A percentile compares a stretch with the other conserved stretches of the same genome.
These are phyloP conservation scores for honey bee (Apis mellifera) DNA, from an alignment of 1,140 invertebrate genomes.

Conservation along the genomic window DNA sequence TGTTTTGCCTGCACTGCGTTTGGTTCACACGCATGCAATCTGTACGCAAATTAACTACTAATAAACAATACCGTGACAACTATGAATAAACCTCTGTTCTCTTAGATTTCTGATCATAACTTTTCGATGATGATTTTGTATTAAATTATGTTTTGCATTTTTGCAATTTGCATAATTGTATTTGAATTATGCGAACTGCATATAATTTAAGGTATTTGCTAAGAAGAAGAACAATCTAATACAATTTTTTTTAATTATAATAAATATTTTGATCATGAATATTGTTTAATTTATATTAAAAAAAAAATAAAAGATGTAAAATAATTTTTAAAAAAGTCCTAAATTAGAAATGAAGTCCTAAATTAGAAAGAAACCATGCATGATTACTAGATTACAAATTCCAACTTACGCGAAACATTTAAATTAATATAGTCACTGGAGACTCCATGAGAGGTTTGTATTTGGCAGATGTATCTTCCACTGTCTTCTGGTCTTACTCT, in stretches of 20 bases:
- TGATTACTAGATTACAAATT: too few species aligned
- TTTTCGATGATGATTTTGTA: conserved; percentile 41
- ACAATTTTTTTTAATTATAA: not conserved
- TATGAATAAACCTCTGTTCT: conserved; percentile 52
- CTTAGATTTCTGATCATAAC: not conserved
- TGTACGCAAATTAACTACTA: conserved; percentile 79
- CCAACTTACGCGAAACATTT: conserved; percentile 86
- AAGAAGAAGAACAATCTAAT: not conserved
- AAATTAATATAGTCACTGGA: conserved; percentile 86
- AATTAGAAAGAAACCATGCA: not conserved
- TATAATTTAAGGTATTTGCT: not conserved
- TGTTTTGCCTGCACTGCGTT: conserved; percentile 75
- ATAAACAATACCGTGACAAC: conserved; percentile 76
- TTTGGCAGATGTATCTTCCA: conserved; percentile 87
- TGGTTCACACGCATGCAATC: conserved; percentile 79
- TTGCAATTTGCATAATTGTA: too few species aligned
- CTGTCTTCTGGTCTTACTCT: conserved; percentile 84
- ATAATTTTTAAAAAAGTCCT: not conserved
- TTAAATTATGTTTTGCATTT: not conserved
- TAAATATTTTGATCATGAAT: not conserved
- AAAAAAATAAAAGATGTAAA: not conserved
- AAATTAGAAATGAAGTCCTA: conserved; percentile 31
- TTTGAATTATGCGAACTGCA: not conserved
- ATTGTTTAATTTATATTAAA: not conserved
- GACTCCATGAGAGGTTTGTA: conserved; percentile 79